phyloP scores from a whole-genome alignment of 92 coral and sea anemone genomes.

The Porites rus region DNA sequence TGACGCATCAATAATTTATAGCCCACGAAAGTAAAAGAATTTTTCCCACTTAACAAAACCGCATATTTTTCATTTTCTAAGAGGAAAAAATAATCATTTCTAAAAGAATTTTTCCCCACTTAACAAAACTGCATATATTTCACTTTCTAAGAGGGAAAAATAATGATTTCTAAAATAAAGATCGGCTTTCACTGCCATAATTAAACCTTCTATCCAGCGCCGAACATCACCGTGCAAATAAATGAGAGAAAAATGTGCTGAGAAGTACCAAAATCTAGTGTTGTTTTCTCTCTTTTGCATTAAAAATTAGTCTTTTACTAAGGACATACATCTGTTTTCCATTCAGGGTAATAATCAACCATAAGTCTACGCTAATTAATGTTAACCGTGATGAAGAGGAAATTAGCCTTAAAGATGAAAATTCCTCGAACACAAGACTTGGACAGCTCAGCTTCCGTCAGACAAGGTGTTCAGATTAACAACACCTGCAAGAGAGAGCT shows the following conservation, averaged over 20 bases:
- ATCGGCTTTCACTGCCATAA: not conserved
- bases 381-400: constrained; percentile 17
- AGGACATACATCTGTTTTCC: not conserved
- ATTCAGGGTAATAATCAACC: not conserved
- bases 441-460: constrained; percentile 30
- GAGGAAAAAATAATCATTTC: too few relatives aligned
- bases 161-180: too few relatives aligned
- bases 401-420: constrained; percentile 23
- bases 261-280: not conserved
- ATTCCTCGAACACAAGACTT: constrained; percentile 14
- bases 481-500: constrained; percentile 10
- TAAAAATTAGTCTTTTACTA: not conserved
- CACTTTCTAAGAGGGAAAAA: too few relatives aligned
- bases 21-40: not conserved
- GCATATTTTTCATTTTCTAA: too few relatives aligned
- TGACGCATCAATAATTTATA: too few relatives aligned
- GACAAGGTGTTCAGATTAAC: not conserved
- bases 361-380: constrained; percentile 6
- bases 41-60: too few relatives aligned
- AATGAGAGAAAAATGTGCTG: not conserved
- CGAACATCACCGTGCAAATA: too few relatives aligned
- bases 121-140: too few relatives aligned
- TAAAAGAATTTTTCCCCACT: too few relatives aligned
- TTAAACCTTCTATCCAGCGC: not conserved
- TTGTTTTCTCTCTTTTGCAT: not conserved